phyloP scores from a whole-genome alignment of 2,113 vertebrate genomes.

The Daphoenositta chrysoptera region DNA sequence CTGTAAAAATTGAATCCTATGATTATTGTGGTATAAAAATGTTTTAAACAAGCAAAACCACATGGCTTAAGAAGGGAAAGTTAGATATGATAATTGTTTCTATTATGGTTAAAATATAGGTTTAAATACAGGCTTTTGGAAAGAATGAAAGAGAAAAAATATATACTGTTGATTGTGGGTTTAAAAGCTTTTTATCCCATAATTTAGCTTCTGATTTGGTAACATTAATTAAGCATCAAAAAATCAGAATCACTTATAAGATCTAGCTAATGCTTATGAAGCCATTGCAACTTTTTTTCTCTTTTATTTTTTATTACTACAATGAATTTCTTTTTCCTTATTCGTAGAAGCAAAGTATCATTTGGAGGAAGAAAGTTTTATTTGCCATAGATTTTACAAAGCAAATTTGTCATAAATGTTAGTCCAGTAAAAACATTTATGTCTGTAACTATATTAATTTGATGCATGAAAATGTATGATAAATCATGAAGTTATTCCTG shows the following conservation, averaged over 20 bases:
- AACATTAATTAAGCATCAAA: background rate
- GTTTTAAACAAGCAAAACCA: background rate
- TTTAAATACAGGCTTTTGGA: background rate
- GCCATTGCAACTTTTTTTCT: background rate
- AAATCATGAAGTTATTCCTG: background rate
- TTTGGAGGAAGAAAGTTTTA: background rate
- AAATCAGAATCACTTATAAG: background rate
- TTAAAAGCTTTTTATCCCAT: background rate
- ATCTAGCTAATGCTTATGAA: background rate
- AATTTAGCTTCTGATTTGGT: background rate
- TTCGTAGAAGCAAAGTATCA: background rate
- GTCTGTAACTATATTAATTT: background rate
- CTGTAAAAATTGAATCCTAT: background rate
- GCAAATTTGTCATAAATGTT: background rate
- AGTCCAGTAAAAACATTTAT: background rate
- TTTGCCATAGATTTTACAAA: background rate
- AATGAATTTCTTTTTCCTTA: background rate
- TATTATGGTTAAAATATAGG: background rate
- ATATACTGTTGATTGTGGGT: background rate
- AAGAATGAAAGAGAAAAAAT: background rate
- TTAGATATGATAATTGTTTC: background rate
- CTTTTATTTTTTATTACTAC: background rate
- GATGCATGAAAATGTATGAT: background rate
- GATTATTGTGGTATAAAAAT: background rate
- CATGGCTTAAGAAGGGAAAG: background rate